These are phyloP conservation scores for Malacoctenus gilli DNA, from an alignment of 2,797 vertebrate genomes.

Conservation along the genomic window DNA sequence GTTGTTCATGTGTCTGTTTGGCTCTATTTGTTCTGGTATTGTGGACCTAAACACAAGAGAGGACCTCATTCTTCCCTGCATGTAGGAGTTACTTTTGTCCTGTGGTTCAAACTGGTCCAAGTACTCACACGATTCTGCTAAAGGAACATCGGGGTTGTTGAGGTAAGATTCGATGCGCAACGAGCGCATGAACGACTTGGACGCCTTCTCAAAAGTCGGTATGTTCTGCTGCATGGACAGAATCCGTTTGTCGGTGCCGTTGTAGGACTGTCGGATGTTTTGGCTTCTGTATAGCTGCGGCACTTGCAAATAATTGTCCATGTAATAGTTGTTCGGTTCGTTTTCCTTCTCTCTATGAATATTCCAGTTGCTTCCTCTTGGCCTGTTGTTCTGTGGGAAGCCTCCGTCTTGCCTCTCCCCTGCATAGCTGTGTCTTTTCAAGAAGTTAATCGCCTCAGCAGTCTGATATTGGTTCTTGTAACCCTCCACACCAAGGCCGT, in stretches of 20 bases:
- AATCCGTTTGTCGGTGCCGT: conserved; percentile 86
- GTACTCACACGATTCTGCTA: conserved; percentile 79
- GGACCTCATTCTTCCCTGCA: conserved; percentile 86
- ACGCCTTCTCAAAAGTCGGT: conserved; percentile 88
- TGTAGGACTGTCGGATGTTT: conserved; percentile 86
- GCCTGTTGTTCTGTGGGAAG: conserved; percentile 69
- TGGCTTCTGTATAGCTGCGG: conserved; percentile 81
- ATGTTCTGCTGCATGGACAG: conserved; percentile 87
- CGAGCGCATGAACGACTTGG: conserved; percentile 90
- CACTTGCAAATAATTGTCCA: conserved; percentile 77
- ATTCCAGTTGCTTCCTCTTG: conserved; percentile 84
- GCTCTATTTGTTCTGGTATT: conserved; percentile 88
- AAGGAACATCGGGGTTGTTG: conserved; percentile 83
- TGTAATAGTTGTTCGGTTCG: conserved; percentile 53
- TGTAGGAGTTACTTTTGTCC: conserved; percentile 80
- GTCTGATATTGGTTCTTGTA: conserved; percentile 76
- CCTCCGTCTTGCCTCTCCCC: conserved; percentile 87
- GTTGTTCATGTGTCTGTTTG: conserved; percentile 81
- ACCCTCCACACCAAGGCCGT: conserved; percentile 77
- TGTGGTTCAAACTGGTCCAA: conserved; percentile 81
- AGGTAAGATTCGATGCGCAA: conserved; percentile 94
- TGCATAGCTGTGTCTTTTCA: conserved; percentile 97
- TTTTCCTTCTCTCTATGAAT: conserved; percentile 83
- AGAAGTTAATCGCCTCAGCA: conserved; percentile 80
- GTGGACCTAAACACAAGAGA: conserved; percentile 88